phyloP scores from a whole-genome alignment of 2,797 vertebrate genomes.

The Ara ararauna region DNA sequence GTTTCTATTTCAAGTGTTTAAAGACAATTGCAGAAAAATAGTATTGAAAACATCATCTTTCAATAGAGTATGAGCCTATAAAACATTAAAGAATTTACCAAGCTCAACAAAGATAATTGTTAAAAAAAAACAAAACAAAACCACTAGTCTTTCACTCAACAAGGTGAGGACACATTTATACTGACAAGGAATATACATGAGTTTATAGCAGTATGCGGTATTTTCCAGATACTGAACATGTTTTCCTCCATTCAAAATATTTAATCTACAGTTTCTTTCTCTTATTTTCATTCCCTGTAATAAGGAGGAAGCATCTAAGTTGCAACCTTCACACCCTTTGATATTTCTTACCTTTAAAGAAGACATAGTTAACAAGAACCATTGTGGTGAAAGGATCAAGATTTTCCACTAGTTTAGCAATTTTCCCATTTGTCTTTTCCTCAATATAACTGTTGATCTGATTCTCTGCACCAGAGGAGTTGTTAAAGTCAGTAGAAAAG shows the following conservation, averaged over 20 bases:
- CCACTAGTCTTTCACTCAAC: not conserved
- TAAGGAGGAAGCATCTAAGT: not conserved
- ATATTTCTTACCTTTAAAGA: conserved; percentile 84
- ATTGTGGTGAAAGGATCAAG: conserved; percentile 76
- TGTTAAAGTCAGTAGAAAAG: conserved; percentile 77
- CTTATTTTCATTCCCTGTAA: not conserved
- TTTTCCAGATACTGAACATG: not conserved
- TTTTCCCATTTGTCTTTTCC: conserved; percentile 82
- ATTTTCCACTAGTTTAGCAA: conserved; percentile 79
- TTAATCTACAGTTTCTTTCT: not conserved
- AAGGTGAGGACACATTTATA: not conserved
- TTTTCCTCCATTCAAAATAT: not conserved
- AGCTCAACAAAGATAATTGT: not conserved
- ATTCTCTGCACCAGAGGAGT: conserved; percentile 64
- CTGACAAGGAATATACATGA: not conserved
- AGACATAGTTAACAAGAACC: conserved; percentile 86
- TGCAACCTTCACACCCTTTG: not conserved
- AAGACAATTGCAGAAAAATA: not conserved
- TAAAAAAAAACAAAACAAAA: not conserved
- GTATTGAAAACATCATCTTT: not conserved
- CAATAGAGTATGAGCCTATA: not conserved
- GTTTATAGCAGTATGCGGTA: not conserved
- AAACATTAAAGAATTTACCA: not conserved
- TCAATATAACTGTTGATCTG: conserved; percentile 83
- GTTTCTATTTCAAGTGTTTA: not conserved